Percentiles rank a stretch among this genome's conserved stretches.
These are phyloP conservation scores for Apantesis nais DNA, from an alignment of 2,888 invertebrate genomes.

Conservation along the genomic window DNA sequence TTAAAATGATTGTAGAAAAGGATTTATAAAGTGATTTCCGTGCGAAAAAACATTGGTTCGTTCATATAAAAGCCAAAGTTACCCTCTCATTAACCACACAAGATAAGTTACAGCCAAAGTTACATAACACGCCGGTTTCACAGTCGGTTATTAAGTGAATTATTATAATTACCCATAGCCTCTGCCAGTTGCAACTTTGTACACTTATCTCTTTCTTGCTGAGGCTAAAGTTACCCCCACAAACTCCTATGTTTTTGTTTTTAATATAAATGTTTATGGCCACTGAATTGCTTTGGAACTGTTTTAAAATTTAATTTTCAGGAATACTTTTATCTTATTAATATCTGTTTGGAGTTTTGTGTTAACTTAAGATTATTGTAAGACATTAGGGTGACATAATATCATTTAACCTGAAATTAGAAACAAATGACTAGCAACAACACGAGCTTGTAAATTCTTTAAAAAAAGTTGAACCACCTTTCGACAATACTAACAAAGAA, in stretches of 20 bases:
- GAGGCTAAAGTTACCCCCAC: slow-evolving; percentile 56
- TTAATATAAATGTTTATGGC: slow-evolving; percentile 51
- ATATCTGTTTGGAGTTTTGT: background rate
- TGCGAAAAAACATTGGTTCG: background rate
- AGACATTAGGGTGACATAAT: background rate
- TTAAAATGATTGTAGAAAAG: background rate
- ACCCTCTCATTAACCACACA: slow-evolving; percentile 43
- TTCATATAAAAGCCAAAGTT: slow-evolving; percentile 12
- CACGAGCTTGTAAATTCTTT: too few species aligned
- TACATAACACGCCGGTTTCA: slow-evolving; percentile 44
- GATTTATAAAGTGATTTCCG: background rate
- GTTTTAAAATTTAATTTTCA: slow-evolving; percentile 31
- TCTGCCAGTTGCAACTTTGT: slow-evolving; percentile 65
- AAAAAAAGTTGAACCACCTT: too few species aligned
- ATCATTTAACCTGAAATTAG: background rate
- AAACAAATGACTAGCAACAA: background rate
- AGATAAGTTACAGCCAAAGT: slow-evolving; percentile 43
- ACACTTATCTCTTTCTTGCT: slow-evolving; percentile 63
- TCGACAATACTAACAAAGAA: too few species aligned
- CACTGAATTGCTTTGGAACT: slow-evolving; percentile 51
- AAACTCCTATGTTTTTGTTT: slow-evolving; percentile 51
- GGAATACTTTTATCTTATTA: slow-evolving; percentile 2
- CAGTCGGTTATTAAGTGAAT: slow-evolving; percentile 65
- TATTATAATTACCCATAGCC: slow-evolving; percentile 78
- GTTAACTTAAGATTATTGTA: background rate